phyloP scores from a whole-genome alignment of 2,113 vertebrate genomes.

The Notiomystis cincta region DNA sequence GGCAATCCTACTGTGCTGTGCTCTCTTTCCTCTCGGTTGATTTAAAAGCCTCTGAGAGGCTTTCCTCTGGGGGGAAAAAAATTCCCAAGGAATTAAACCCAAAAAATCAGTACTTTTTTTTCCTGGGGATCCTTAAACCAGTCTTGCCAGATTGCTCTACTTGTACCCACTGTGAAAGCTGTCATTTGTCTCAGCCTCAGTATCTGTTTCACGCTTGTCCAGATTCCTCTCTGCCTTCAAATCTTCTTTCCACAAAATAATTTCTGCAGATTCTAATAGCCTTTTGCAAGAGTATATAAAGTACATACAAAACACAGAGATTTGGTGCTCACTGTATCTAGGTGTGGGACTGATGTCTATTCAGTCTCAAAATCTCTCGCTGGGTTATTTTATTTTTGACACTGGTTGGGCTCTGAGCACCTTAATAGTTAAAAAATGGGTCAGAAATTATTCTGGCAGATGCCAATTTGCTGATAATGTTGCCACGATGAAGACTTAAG shows the following conservation, averaged over 20 bases:
- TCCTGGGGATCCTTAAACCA: neutral
- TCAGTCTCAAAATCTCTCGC: neutral
- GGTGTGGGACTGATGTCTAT: neutral
- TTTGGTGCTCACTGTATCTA: neutral
- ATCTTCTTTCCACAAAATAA: neutral
- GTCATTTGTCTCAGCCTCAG: neutral
- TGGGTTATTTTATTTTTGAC: neutral
- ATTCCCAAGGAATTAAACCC: neutral
- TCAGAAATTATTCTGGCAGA: neutral
- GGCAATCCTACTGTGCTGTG: neutral
- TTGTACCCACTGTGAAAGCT: neutral
- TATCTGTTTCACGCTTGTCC: neutral
- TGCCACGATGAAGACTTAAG: neutral
- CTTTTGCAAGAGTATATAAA: neutral
- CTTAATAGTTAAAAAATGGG: neutral
- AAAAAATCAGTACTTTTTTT: neutral
- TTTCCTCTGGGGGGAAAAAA: rapidly evolving
- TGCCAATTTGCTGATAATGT: neutral
- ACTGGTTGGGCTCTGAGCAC: neutral
- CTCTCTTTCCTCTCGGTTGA: rapidly evolving
- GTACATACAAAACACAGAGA: neutral
- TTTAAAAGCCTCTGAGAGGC: neutral
- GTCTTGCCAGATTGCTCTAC: neutral
- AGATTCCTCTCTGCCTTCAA: neutral
- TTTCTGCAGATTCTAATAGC: neutral